These are phyloP conservation scores for Lithophane leautieri DNA, from an alignment of 2,888 invertebrate genomes.

Conservation along the genomic window DNA sequence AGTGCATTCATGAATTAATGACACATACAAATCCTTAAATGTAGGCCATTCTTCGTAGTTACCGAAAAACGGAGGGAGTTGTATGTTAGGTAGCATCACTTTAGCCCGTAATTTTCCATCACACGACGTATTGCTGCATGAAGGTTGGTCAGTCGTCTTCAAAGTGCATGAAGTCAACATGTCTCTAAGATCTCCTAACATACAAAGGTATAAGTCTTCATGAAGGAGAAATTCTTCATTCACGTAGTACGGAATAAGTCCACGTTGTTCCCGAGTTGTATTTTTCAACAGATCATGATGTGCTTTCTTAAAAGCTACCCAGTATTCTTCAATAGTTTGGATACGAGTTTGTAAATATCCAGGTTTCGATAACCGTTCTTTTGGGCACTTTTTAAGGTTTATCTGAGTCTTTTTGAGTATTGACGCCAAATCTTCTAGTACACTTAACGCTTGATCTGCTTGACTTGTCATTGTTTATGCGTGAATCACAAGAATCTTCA, in stretches of 20 bases:
- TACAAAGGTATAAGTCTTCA: neutral
- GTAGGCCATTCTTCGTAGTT: slow-evolving; percentile 42
- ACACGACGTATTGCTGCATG: too few species aligned
- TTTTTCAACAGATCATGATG: slow-evolving; percentile 2
- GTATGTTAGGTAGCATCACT: too few species aligned
- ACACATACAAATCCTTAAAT: slow-evolving; percentile 51
- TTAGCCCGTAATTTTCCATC: too few species aligned
- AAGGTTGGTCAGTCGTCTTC: too few species aligned
- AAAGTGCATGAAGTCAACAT: neutral
- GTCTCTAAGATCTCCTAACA: neutral
- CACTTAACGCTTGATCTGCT: neutral
- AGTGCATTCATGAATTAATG: slow-evolving; percentile 47
- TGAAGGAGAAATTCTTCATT: neutral
- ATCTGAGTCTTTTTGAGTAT: slow-evolving; percentile 5
- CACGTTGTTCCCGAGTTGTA: slow-evolving; percentile 9
- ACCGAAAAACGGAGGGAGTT: too few species aligned
- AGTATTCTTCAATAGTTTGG: slow-evolving; percentile 8
- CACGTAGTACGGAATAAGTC: neutral
- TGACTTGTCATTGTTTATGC: too few species aligned
- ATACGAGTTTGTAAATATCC: slow-evolving; percentile 7
- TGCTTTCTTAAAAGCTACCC: slow-evolving; percentile 8
- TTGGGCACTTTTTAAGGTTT: slow-evolving; percentile 2
- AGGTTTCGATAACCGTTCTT: slow-evolving; percentile 2
- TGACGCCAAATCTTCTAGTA: neutral
- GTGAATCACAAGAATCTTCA: too few species aligned